These are phyloP conservation scores for Diceros bicornis DNA, from an alignment of 2,797 vertebrate genomes.

Conservation along the genomic window DNA sequence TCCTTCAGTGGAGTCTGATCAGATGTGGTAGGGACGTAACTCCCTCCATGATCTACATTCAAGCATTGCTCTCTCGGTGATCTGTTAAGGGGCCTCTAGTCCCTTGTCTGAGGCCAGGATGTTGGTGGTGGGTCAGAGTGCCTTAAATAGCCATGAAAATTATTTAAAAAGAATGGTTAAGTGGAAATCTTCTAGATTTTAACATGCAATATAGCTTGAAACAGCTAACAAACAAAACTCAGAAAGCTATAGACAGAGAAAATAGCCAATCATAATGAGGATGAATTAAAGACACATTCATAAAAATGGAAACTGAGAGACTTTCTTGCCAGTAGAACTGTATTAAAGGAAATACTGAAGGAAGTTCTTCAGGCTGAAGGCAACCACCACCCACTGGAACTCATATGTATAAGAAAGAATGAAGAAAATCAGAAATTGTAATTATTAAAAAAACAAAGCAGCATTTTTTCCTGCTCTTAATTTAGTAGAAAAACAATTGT, in stretches of 20 bases:
- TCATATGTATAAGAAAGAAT: background rate
- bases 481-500: background rate
- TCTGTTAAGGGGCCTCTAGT: fast-evolving
- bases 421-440: background rate
- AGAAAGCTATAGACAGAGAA: background rate
- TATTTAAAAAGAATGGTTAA: background rate
- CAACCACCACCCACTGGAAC: background rate
- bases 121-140: background rate
- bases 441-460: background rate
- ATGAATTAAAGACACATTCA: background rate
- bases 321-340: background rate
- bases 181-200: background rate
- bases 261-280: background rate
- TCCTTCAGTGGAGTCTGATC: background rate
- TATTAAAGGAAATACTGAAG: background rate
- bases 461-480: background rate
- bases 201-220: background rate
- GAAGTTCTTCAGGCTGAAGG: background rate
- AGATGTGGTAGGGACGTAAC: background rate
- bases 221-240: background rate
- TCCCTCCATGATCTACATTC: fast-evolving
- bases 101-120: background rate
- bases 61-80: fast-evolving
- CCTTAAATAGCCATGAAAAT: background rate
- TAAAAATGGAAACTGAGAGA: background rate